Evolutionary conservation across 2,797 vertebrate species (phyloP).

Genomic region (Parauchenoglanis punctatus): DNA sequence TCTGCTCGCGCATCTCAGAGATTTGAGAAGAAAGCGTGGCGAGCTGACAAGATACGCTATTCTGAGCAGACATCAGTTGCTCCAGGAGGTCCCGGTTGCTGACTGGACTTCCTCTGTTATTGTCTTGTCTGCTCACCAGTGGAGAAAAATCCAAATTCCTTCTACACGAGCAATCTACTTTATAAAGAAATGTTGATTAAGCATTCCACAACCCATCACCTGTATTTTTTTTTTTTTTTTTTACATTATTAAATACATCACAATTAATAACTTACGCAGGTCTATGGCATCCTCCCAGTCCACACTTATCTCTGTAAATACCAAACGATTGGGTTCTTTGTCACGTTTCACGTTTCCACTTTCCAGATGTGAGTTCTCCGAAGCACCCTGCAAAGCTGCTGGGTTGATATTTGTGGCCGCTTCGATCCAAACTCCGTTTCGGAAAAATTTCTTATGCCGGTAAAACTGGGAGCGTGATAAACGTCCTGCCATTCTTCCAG

Average conservation of each 20-base stretch:
- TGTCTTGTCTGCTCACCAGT: background rate
- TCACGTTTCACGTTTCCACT: background rate
- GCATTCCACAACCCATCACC: too few species aligned
- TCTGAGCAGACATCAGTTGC: background rate
- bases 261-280: background rate
- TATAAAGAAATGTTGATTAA: background rate
- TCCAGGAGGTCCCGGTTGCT: background rate
- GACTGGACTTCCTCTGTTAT: background rate
- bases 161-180: background rate
- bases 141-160: background rate
- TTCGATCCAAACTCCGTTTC: background rate
- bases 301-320: background rate
- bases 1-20: background rate
- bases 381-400: background rate
- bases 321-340: background rate
- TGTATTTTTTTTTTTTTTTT: too few species aligned
- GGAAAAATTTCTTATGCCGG: background rate
- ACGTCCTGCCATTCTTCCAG: too few species aligned
- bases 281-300: background rate
- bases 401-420: background rate
- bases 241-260: too few species aligned
- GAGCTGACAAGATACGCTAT: background rate
- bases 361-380: background rate
- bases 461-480: background rate
- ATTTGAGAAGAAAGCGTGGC: background rate